These are phyloP conservation scores for Poecilobothrus nobilitatus DNA, from an alignment of 2,888 invertebrate genomes.

Conservation along the genomic window DNA sequence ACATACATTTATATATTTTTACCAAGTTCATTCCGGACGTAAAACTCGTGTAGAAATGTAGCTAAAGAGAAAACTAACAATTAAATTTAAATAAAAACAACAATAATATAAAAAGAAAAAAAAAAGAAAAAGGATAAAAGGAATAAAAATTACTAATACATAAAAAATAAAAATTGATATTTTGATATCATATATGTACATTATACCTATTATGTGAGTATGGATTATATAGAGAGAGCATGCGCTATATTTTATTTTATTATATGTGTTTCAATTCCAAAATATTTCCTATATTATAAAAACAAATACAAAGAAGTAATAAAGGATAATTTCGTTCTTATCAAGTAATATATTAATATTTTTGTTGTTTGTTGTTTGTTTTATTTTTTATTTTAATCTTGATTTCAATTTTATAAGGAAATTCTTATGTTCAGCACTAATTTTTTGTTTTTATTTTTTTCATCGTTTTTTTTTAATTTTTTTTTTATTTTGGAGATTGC, in stretches of 20 bases:
- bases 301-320: background rate
- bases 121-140: background rate
- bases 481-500: background rate
- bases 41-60: no score
- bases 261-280: background rate
- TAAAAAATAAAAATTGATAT: background rate
- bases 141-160: background rate
- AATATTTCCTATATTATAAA: background rate
- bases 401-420: background rate
- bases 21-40: no score
- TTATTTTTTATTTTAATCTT: no score
- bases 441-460: no score
- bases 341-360: background rate
- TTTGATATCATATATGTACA: no score
- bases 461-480: background rate
- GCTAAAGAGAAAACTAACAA: no score
- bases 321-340: background rate
- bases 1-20: no score
- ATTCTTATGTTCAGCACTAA: background rate
- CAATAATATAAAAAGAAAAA: background rate
- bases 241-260: background rate
- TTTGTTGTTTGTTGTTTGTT: background rate
- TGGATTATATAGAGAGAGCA: no score
- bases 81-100: background rate
- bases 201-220: background rate